These are phyloP conservation scores for Lithodes maja DNA, from an alignment of 2,888 invertebrate species.

Conservation along the genomic window DNA sequence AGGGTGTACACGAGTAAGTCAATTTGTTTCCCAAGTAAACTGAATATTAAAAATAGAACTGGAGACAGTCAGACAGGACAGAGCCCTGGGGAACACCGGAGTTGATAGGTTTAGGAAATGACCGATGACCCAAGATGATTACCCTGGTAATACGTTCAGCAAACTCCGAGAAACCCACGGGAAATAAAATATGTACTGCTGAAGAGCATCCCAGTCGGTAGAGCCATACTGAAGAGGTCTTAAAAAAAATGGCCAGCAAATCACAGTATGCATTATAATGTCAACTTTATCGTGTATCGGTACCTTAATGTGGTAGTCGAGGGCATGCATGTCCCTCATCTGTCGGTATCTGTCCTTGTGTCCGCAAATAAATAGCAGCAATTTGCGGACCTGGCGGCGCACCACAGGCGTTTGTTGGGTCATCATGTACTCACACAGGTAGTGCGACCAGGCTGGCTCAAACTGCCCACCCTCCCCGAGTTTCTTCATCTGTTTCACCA, in stretches of 20 bases:
- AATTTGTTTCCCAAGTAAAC: not conserved
- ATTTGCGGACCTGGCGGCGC: constrained; percentile 88
- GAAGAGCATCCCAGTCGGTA: not conserved
- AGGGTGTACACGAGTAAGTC: no score
- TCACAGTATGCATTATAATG: not conserved
- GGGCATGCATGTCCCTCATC: constrained; percentile 92
- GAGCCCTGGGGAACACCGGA: no score
- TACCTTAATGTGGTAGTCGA: constrained; percentile 87
- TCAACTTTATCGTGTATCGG: not conserved
- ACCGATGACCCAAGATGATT: no score
- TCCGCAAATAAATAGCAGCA: constrained; percentile 93
- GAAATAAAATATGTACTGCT: not conserved
- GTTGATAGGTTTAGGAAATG: no score
- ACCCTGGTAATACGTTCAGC: no score
- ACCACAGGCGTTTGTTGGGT: constrained; percentile 92
- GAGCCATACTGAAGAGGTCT: not conserved
- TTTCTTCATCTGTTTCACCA: constrained; percentile 60
- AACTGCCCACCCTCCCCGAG: constrained; percentile 63
- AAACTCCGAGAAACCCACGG: not conserved
- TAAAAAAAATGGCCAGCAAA: not conserved
- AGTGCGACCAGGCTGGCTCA: constrained; percentile 82
- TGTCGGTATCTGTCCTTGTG: constrained; percentile 97
- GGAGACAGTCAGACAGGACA: not conserved
- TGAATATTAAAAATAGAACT: constrained; percentile 2
- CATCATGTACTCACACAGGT: constrained; percentile 96